phyloP scores from a whole-genome alignment of 1,140 invertebrate genomes.

The Helicoverpa armigera region DNA sequence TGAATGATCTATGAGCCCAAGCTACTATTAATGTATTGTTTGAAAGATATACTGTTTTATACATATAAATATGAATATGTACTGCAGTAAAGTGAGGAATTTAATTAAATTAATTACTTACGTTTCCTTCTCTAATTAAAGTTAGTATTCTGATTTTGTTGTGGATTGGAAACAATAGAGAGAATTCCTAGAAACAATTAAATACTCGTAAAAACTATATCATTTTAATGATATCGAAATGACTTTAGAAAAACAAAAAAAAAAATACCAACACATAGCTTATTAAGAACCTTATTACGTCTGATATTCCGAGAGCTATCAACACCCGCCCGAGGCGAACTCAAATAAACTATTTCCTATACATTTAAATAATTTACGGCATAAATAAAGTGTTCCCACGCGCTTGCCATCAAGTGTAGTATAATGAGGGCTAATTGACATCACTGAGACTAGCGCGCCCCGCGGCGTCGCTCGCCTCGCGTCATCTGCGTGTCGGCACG shows the following conservation, averaged over 20 bases:
- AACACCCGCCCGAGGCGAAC: not conserved
- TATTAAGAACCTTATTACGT: not conserved
- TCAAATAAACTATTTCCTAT: conserved; percentile 23
- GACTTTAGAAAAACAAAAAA: no score
- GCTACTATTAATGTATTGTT: not conserved
- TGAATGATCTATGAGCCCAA: not conserved
- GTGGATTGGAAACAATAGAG: no score
- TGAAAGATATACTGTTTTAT: not conserved
- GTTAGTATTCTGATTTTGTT: no score
- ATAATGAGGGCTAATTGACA: conserved; percentile 36
- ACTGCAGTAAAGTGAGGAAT: no score
- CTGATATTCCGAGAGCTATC: no score
- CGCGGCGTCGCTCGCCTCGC: conserved; percentile 10
- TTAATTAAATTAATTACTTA: no score
- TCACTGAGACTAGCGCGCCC: not conserved
- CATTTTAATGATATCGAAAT: no score
- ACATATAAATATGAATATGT: no score
- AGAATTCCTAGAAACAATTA: no score
- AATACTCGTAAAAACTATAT: no score
- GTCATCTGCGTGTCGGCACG: conserved; percentile 12
- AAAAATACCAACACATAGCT: not conserved
- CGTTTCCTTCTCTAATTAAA: no score
- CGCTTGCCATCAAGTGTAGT: not conserved
- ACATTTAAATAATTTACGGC: conserved; percentile 17
- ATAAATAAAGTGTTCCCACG: conserved; percentile 21